phyloP scores from a whole-genome alignment of 2,888 invertebrate genomes.

The Pristionchus arcanus region DNA sequence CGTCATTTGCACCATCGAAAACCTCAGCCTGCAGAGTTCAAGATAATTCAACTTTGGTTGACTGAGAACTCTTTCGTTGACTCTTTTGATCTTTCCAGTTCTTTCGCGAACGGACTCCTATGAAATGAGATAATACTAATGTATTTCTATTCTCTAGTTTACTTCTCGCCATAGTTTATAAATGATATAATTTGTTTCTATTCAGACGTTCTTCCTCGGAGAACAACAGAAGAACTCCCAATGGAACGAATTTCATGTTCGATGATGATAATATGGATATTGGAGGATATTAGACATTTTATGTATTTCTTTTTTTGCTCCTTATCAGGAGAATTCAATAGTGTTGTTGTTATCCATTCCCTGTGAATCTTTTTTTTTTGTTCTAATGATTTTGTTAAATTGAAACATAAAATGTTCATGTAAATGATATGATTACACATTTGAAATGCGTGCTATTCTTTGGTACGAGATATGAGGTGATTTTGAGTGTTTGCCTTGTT shows the following conservation, averaged over 20 bases:
- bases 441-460: neutral
- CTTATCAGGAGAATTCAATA: constrained; percentile 9
- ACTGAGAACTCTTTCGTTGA: too few relatives aligned
- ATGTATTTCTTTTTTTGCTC: neutral
- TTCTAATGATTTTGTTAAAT: constrained; percentile 1
- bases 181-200: neutral
- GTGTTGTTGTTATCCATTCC: neutral
- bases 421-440: neutral
- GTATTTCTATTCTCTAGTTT: neutral
- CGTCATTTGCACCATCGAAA: too few relatives aligned
- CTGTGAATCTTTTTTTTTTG: constrained; percentile 32
- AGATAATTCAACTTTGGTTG: too few relatives aligned
- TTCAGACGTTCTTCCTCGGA: constrained; percentile 27
- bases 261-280: constrained; percentile 32
- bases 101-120: neutral
- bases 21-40: neutral
- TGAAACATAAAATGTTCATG: constrained; percentile 18
- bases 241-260: constrained; percentile 42
- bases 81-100: neutral
- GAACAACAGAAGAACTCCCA: constrained; percentile 15
- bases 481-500: constrained; percentile 21
- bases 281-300: neutral
- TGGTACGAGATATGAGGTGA: neutral
- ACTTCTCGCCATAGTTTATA: neutral
- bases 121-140: neutral